Percentiles rank a stretch among this genome's conserved stretches.
Evolutionary conservation across 1,140 invertebrate genomes (phyloP).

Genomic region (Drosophila busckii): DNA sequence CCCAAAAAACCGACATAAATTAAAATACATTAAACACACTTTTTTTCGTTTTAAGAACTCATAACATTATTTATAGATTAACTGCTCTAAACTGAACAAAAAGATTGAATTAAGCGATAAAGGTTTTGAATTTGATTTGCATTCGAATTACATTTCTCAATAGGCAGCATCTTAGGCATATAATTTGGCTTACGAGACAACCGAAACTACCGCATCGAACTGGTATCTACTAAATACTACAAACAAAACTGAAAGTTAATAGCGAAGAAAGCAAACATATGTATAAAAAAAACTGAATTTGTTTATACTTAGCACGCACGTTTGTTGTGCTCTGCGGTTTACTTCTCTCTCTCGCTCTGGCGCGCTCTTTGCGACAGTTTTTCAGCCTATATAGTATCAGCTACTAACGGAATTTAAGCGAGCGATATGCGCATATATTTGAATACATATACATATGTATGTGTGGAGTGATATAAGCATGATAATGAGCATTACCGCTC

Average conservation of each 20-base stretch:
- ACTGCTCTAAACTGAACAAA: no score
- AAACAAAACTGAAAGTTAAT: constrained; percentile 1
- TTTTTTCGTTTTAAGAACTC: no score
- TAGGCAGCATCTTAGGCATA: no score
- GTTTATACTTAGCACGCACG: background rate
- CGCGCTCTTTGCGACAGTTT: constrained; percentile 14
- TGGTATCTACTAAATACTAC: constrained; percentile 14
- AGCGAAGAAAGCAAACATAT: background rate
- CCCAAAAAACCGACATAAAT: no score
- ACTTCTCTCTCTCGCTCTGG: background rate
- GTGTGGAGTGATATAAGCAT: background rate
- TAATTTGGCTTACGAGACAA: no score
- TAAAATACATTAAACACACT: no score
- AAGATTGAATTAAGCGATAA: no score
- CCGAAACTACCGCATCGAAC: constrained; percentile 2
- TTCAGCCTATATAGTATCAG: constrained; percentile 15
- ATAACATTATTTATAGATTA: no score
- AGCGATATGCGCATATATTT: constrained; percentile 3
- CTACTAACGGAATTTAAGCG: constrained; percentile 17
- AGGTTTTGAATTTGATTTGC: no score
- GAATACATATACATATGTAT: constrained; percentile 1
- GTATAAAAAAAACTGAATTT: background rate
- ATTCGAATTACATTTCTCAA: no score
- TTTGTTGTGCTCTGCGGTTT: constrained; percentile 10
- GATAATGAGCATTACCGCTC: constrained; percentile 30